These are phyloP conservation scores for Odontothrips loti DNA, from an alignment of 2,888 invertebrate genomes.

Conservation along the genomic window DNA sequence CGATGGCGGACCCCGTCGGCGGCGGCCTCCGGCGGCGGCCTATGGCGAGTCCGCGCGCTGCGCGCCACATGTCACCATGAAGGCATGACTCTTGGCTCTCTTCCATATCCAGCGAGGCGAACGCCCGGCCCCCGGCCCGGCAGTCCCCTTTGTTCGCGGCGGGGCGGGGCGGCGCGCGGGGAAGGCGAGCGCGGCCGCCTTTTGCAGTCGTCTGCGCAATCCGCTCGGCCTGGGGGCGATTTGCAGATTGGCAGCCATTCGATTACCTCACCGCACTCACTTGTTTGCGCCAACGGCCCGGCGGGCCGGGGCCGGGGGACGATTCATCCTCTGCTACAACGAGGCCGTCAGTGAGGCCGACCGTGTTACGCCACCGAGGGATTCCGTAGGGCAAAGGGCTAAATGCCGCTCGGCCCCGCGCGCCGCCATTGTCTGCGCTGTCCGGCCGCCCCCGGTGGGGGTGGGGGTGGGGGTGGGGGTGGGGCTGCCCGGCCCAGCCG, in stretches of 20 bases:
- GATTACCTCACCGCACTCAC: not conserved
- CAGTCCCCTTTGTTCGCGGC: conserved; percentile 1
- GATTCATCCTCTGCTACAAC: no score
- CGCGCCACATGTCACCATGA: not conserved
- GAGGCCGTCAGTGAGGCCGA: no score
- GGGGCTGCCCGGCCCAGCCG: no score
- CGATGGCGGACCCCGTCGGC: not conserved
- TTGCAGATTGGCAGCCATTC: not conserved
- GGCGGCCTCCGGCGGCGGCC: not conserved
- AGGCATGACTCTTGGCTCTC: not conserved
- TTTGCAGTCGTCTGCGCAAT: not conserved
- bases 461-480: no score
- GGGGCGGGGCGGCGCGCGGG: conserved; percentile 2
- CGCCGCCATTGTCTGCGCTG: no score
- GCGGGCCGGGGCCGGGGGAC: no score
- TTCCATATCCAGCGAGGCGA: not conserved
- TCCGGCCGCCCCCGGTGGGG: no score
- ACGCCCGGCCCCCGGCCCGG: not conserved
- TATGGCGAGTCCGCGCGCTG: not conserved
- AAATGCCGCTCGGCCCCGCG: no score
- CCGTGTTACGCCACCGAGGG: no score
- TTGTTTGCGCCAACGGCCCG: no score
- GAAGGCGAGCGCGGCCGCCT: not conserved
- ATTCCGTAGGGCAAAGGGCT: no score
- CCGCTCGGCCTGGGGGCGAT: not conserved